Conservation (phyloP, 2,797 vertebrate species). For the Chiloscyllium punctatum region DNA sequence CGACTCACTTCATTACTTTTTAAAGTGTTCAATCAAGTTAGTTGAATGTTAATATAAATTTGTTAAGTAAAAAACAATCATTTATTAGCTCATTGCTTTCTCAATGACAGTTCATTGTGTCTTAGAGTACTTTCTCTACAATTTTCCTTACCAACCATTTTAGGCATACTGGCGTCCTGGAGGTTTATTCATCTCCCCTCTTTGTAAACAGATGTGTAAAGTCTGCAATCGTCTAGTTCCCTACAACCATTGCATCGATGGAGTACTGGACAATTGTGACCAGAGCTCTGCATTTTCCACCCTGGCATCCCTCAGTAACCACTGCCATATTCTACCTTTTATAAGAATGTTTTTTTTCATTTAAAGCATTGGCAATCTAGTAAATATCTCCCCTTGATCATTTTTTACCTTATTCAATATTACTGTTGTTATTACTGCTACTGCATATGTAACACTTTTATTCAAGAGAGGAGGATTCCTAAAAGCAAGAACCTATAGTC, state of each 20-base stretch:
- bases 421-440: background rate
- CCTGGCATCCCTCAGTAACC: background rate
- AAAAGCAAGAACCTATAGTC: no score
- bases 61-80: no score
- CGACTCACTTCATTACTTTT: background rate
- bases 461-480: no score
- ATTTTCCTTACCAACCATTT: background rate
- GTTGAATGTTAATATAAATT: no score
- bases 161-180: background rate
- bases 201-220: background rate
- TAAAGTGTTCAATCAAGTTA: background rate
- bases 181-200: background rate
- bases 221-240: background rate
- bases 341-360: background rate
- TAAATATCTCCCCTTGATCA: background rate
- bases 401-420: background rate
- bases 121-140: background rate
- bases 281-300: background rate
- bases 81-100: background rate
- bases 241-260: background rate
- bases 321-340: background rate
- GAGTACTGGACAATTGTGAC: background rate
- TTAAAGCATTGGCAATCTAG: background rate
- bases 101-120: no score
- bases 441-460: no score